Conservation (phyloP, 2,797 vertebrate genomes). For the Oophaga sylvatica region DNA sequence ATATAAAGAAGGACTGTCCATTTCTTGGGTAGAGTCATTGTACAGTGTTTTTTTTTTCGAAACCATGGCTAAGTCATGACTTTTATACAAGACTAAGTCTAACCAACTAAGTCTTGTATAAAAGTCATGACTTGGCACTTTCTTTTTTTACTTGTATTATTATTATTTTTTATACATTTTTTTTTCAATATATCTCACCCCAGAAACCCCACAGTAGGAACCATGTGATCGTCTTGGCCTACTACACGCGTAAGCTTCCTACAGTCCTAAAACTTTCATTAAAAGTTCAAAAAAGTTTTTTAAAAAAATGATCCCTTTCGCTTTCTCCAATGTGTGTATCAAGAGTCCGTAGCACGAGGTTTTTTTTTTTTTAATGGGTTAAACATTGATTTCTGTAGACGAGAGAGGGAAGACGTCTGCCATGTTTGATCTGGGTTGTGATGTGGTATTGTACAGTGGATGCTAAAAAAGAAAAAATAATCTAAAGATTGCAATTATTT, state of each 20-base stretch:
- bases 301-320: not conserved
- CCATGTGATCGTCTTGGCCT: not conserved
- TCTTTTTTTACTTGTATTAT: not conserved
- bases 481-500: too few relatives aligned
- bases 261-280: not conserved
- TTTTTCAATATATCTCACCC: not conserved
- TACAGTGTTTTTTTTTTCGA: not conserved
- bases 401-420: not conserved
- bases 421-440: not conserved
- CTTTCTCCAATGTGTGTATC: not conserved
- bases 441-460: not conserved
- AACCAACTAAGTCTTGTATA: too few relatives aligned
- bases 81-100: too few relatives aligned
- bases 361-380: constrained; percentile 4
- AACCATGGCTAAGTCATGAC: not conserved
- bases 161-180: not conserved
- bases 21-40: not conserved
- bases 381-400: not conserved
- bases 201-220: not conserved
- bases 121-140: too few relatives aligned
- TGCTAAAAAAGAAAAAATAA: too few relatives aligned
- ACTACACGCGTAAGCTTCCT: not conserved
- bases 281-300: too few relatives aligned
- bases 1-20: not conserved
- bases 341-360: not conserved